Base-by-base conservation (phyloP, 1,140 invertebrate genomes). In the Caenorhabditis briggsae region DNA sequence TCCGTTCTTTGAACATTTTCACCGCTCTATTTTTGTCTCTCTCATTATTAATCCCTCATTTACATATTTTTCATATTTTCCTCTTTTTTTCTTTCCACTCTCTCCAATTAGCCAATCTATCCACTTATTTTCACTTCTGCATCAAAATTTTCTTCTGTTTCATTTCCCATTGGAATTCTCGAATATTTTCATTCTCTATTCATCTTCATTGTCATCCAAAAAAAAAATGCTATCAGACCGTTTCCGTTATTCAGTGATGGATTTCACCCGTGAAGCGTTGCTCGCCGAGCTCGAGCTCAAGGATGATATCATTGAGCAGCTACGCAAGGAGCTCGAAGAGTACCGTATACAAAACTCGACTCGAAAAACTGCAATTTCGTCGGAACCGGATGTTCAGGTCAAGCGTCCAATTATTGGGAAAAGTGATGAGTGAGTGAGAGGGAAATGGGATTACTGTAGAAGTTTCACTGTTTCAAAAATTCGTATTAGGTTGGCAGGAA, bases 271-370 rank as follows among this genome's bases (percentile, higher is more conserved):
- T 50, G 70, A 78, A 50, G 70, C 70, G 12, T 43, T 87, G 18
- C 43, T 87, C 18, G 74, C 41, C 11, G 86, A 87, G 43, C 41
- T 87, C 6, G 86, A 82, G n/a, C 58, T 87, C 16, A 82, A 82
- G 16, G 86, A 87, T 59, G 86, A 87, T 25, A 82, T 87, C 2
- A 87, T 87, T 58, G 86, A 87, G 8, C 86, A 87, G 25, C 25
- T 87, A 7, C 25, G 82, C 25, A 82, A 82, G 84, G 84, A 85
- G 50, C 43, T 85, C 2, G 84, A 50, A 1, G 61, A 85, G 43
- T 85, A 85, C 46, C 84, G 64, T 43, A 74, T 25, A 20, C 46
- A 48, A 48, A 85, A 53, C 11, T 74, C 61, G 5, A 56, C 82
- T 1, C 33, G 86, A 20, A 74, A 82, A 56, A 83, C 58, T 20